Evolutionary conservation across 2,113 vertebrate species (phyloP), one percentile per base, ranked within the genome.

Genomic region (Corythoichthys intestinalis): DNA sequence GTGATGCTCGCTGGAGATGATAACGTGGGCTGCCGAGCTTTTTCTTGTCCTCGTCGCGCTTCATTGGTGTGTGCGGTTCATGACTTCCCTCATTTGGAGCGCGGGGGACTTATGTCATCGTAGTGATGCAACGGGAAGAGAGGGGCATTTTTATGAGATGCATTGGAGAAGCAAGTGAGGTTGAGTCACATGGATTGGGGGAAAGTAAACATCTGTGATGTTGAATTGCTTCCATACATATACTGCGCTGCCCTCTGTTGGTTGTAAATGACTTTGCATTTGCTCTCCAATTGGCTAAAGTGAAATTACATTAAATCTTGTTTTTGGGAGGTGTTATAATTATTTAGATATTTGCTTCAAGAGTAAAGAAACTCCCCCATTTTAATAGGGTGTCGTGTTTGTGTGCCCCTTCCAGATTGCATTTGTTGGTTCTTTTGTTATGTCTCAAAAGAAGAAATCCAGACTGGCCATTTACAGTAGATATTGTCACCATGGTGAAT

Each of bases 401-500:
- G 47, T 56, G 14, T 39, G 56, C 65, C 76, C 20, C 28, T 57
- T n/a, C 0, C 35, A 57, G 34, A 57, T 57, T 57, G 5, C 56
- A 58, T 58, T 58, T 58, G 34, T 58, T 37, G 34, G 6, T 7
- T 4, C 56, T 37, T 58, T 58, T 58, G 34, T 35, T 13, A 14
- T 7, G 37, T 14, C 56, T 58, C 34, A 37, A 58, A 58, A 38
- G 56, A 58, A 12, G 34, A 37, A 28, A 57, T 12, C 2, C n/a
- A 14, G 56, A 13, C 41, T 74, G 71, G 69, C 72, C 67, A 69
- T 71, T 83, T 69, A 74, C 68, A 74, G 73, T 74, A 74, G 71
- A 78, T 79, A 66, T 48, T 76, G 84, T 85, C 81, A 2, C 85
- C 80, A 86, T 83, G 85, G 82, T 85, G 83, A 87, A 75, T 14